Evolutionary conservation across 2,113 vertebrate species (phyloP).

Genomic region (Campylomormyrus tamandua): DNA sequence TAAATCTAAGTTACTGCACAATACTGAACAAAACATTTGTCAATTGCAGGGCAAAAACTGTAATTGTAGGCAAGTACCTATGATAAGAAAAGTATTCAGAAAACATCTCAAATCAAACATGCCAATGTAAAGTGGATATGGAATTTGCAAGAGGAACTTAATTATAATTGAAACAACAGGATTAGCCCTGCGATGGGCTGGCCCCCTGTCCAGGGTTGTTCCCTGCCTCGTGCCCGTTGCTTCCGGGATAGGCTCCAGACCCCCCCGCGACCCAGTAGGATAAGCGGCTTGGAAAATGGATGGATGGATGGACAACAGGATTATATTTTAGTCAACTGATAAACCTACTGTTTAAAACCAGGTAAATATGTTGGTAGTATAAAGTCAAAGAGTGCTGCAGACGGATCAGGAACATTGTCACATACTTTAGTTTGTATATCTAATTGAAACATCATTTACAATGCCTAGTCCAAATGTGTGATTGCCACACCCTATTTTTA

Average conservation of each 20-base stretch:
- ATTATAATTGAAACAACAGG: neutral
- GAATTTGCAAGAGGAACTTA: neutral
- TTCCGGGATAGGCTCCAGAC: too few relatives aligned
- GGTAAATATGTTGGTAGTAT: neutral
- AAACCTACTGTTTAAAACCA: neutral
- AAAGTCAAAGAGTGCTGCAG: neutral
- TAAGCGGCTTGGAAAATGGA: too few relatives aligned
- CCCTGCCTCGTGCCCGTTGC: too few relatives aligned
- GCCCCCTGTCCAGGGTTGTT: too few relatives aligned
- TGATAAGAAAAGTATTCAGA: neutral
- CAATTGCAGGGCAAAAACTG: neutral
- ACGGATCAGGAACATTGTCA: neutral
- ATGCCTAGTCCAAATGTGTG: neutral
- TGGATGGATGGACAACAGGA: neutral
- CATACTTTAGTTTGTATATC: neutral
- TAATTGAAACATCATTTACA: neutral
- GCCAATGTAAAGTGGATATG: neutral
- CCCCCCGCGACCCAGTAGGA: too few relatives aligned
- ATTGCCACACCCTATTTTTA: neutral
- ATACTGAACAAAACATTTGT: neutral
- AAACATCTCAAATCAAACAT: neutral
- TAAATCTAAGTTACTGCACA: neutral
- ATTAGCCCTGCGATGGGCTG: neutral
- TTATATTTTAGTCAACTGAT: neutral
- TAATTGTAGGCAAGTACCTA: neutral